Evolutionary conservation across 2,797 vertebrate species (phyloP), one percentile per base, ranked within the genome.

Genomic region (Labeo calbasu): DNA sequence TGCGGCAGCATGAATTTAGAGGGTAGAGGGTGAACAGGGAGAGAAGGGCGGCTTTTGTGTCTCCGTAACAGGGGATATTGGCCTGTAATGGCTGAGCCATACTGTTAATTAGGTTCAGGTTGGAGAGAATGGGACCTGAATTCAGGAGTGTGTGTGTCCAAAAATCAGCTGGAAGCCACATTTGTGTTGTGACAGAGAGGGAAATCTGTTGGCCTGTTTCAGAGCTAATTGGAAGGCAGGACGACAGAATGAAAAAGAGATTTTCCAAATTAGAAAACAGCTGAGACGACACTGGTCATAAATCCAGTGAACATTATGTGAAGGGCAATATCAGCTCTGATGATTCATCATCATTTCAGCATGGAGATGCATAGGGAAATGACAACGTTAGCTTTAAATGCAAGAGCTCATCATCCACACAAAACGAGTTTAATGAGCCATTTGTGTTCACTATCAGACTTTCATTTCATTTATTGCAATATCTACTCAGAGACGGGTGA

Each of bases 1-100:
- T 84, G 89, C 28, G 51, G 7, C 81, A 80, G 78, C 46, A 76
- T 19, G 32, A 51, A 68, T 73, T 66, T n/a, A 28, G 78, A 51
- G 66, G 79, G 23, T 51, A 14, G 59, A 17, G 77, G 75, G 70
- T 32, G 86, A 87, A 80, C 79, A 76, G 51, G 55, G 25, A 55
- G 69, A 79, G 79, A 81, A 86, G 87, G 88, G 77, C 82, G 84
- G 88, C 91, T 90, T 92, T 94, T 93, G 92, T 93, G 89, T 90
- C 91, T 93, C 91, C 91, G 89, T 91, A 92, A 91, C 91, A 86
- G 81, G 81, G 89, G 92, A 94, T 92, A 93, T 94, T 90, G 82
- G 61, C 93, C 89, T 90, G 92, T 94, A 94, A 95, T 94, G 93
- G 92, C 92, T 79, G 83, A 89, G 91, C 89, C 90, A 93, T 90